These are phyloP conservation scores for Tetramorium alpestre DNA, from an alignment of 1,140 invertebrate genomes.

Conservation along the genomic window DNA sequence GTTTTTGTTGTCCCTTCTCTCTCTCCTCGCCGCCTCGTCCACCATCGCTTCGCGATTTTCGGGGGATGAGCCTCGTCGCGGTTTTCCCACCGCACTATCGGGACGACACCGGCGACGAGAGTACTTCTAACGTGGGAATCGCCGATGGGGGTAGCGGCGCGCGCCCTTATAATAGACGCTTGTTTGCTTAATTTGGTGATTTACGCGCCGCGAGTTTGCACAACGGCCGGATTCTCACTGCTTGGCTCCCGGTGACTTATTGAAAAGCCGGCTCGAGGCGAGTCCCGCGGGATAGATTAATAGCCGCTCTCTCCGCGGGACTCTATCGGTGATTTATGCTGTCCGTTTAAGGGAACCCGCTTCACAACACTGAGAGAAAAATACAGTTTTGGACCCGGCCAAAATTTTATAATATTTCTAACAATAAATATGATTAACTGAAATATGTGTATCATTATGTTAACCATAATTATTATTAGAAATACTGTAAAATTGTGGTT, in stretches of 20 bases:
- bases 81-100: conserved; percentile 50
- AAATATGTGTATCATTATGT: too few species aligned
- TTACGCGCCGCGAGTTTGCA: conserved; percentile 52
- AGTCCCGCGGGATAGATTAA: conserved; percentile 43
- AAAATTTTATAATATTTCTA: too few species aligned
- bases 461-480: too few species aligned
- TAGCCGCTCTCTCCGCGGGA: neutral
- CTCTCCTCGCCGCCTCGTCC: too few species aligned
- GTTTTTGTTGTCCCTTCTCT: conserved; percentile 9
- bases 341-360: neutral
- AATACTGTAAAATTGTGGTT: too few species aligned
- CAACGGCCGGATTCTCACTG: conserved; percentile 47
- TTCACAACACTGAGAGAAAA: neutral
- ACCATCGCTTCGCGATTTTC: conserved; percentile 46
- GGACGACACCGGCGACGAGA: conserved; percentile 2
- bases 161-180: conserved; percentile 49
- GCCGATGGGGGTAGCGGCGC: conserved; percentile 15
- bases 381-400: too few species aligned
- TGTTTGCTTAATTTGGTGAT: conserved; percentile 60
- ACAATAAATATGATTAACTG: too few species aligned
- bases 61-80: conserved; percentile 37
- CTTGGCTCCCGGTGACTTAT: conserved; percentile 29
- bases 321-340: conserved; percentile 32
- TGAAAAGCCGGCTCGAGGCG: conserved; percentile 33
- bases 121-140: conserved; percentile 51